These are phyloP conservation scores for Otocyon megalotis DNA, from an alignment of 2,113 vertebrate genomes.

Conservation along the genomic window DNA sequence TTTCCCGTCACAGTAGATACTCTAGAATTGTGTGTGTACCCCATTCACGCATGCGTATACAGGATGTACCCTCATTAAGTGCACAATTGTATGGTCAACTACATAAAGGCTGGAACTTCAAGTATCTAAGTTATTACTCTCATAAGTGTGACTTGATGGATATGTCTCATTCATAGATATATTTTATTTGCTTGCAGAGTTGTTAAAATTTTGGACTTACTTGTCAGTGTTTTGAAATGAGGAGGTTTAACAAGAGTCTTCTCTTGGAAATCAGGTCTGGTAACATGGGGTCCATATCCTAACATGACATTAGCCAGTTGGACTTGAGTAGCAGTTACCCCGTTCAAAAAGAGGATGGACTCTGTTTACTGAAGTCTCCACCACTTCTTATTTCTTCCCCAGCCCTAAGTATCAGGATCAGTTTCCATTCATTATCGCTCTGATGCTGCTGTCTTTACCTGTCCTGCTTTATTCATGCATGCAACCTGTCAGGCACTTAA, in stretches of 20 bases:
- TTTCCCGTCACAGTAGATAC: neutral
- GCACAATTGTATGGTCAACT: neutral
- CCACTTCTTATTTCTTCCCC: neutral
- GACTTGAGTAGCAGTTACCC: neutral
- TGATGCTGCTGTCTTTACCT: neutral
- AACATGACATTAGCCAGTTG: neutral
- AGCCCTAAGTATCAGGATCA: neutral
- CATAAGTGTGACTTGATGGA: neutral
- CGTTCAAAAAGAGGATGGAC: neutral
- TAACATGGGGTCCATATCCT: neutral
- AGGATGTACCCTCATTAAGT: neutral
- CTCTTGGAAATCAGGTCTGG: neutral
- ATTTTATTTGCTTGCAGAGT: constrained; percentile 16
- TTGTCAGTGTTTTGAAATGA: neutral
- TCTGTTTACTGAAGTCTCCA: neutral
- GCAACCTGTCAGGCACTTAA: neutral
- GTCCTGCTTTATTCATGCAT: neutral
- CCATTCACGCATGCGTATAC: neutral
- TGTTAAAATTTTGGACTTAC: neutral
- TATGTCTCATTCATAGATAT: neutral
- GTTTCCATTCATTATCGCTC: neutral
- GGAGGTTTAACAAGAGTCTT: neutral
- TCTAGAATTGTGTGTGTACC: neutral
- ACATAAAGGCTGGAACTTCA: neutral
- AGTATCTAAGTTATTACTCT: neutral